phyloP scores from a whole-genome alignment of 2,888 invertebrate genomes.

The Coelogynopora nodosa region DNA sequence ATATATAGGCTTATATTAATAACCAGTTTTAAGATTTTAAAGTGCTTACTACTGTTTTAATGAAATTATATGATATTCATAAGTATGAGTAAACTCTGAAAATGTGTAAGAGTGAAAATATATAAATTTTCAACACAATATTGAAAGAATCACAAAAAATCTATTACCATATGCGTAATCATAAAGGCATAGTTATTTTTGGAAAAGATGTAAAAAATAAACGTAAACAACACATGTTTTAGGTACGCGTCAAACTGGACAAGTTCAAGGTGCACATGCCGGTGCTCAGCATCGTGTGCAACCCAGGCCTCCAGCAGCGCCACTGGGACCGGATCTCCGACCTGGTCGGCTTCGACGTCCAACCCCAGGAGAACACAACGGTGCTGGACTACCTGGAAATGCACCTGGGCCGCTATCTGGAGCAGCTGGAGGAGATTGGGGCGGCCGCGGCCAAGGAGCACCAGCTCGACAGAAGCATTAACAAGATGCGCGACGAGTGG shows the following conservation, averaged over 20 bases:
- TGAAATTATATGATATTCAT: too few species aligned
- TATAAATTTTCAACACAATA: too few species aligned
- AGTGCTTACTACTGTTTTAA: too few species aligned
- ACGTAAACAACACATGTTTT: too few species aligned
- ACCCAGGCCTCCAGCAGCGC: slow-evolving; percentile 61
- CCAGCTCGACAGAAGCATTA: slow-evolving; percentile 75
- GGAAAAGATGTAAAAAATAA: too few species aligned
- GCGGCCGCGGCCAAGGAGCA: slow-evolving; percentile 85
- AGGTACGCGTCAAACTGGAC: slow-evolving; percentile 70
- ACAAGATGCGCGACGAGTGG: slow-evolving; percentile 77
- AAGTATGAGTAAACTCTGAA: too few species aligned
- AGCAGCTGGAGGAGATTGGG: slow-evolving; percentile 77
- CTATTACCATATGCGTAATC: too few species aligned
- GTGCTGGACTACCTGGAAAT: slow-evolving; percentile 81
- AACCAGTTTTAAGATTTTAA: too few species aligned
- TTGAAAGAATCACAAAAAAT: too few species aligned
- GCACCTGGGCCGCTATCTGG: slow-evolving; percentile 57
- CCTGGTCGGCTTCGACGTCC: slow-evolving; percentile 70
- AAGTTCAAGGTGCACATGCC: slow-evolving; percentile 69
- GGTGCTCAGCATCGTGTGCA: slow-evolving; percentile 60
- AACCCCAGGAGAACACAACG: slow-evolving; percentile 67
- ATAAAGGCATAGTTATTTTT: too few species aligned
- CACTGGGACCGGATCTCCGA: slow-evolving; percentile 68
- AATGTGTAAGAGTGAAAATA: too few species aligned
- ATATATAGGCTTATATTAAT: too few species aligned